A percentile compares a stretch with the other conserved stretches of the same genome.
Evolutionary conservation across 1,140 invertebrate species (phyloP).

Genomic region (Temnothorax curvispinosus): DNA sequence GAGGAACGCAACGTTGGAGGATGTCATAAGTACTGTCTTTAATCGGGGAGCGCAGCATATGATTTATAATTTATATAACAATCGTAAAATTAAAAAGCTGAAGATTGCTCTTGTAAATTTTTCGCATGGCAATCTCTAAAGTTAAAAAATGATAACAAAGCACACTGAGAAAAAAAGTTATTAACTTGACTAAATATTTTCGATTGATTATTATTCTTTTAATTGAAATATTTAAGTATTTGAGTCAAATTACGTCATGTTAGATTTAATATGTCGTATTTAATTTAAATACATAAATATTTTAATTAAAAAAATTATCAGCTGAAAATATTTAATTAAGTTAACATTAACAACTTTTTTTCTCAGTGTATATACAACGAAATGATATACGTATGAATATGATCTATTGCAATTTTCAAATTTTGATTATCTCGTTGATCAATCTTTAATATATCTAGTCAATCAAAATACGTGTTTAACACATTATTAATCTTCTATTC

Average conservation of each 20-base stretch:
- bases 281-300: too few species aligned
- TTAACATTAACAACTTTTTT: too few species aligned
- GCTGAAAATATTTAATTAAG: too few species aligned
- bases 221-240: too few species aligned
- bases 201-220: too few species aligned
- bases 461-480: background rate
- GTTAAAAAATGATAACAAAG: background rate
- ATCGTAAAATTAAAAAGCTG: background rate
- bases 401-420: background rate
- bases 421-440: background rate
- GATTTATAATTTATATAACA: background rate
- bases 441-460: too few species aligned
- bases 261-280: too few species aligned
- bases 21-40: conserved; percentile 64
- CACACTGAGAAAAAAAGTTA: background rate
- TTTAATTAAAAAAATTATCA: too few species aligned
- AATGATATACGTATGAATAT: too few species aligned
- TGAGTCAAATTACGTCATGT: too few species aligned
- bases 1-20: conserved; percentile 65
- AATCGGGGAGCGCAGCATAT: background rate
- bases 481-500: background rate
- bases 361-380: too few species aligned
- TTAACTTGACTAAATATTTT: too few species aligned
- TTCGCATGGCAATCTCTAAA: background rate
- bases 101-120: background rate